A percentile compares a stretch with the other conserved stretches of the same genome.
Evolutionary conservation across 2,113 vertebrate genomes (phyloP).

Genomic region (Pycnonotus jocosus): DNA sequence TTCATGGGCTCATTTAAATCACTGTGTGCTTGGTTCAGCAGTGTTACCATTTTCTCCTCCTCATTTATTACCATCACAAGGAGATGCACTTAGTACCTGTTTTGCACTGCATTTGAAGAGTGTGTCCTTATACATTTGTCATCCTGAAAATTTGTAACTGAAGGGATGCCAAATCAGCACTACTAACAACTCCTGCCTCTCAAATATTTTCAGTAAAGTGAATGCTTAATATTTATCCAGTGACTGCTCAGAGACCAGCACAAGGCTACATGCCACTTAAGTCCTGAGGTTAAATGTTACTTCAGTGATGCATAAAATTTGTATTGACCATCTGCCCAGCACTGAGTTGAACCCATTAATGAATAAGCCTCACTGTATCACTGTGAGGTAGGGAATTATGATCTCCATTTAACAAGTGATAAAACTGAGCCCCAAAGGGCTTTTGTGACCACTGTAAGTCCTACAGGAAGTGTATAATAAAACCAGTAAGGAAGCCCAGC

Average conservation of each 20-base stretch:
- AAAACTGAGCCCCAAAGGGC: neutral
- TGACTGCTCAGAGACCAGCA: neutral
- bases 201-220: neutral
- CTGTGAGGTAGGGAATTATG: neutral
- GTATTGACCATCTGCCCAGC: conserved; percentile 20
- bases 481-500: neutral
- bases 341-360: neutral
- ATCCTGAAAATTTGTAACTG: neutral
- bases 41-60: neutral
- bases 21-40: neutral
- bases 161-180: neutral
- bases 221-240: neutral
- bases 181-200: neutral
- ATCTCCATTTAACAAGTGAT: neutral
- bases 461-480: neutral
- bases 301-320: conserved; percentile 20
- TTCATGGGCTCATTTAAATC: neutral
- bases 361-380: neutral
- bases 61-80: neutral
- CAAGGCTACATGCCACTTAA: neutral
- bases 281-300: conserved; percentile 11
- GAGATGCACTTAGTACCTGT: neutral
- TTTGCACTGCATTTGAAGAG: neutral
- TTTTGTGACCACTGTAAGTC: neutral
- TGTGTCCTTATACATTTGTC: neutral